phyloP scores from a whole-genome alignment of 2,888 invertebrate genomes.

The Drosophila longiperda region DNA sequence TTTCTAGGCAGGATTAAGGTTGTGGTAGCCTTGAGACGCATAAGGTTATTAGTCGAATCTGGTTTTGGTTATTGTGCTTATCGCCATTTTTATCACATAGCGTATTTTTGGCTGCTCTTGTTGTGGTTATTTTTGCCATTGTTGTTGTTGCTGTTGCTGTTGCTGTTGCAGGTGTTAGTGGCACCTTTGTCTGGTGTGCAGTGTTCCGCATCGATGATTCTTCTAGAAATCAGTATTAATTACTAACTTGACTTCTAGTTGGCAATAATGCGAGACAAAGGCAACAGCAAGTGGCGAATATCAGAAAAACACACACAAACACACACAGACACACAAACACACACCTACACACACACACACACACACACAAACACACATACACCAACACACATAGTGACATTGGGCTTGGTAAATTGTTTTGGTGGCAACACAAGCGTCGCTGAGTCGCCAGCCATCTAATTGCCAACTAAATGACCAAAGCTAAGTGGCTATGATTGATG shows the following conservation, averaged over 20 bases:
- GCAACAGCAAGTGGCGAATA: constrained; percentile 30
- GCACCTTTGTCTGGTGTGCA: constrained; percentile 58
- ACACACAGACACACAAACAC: constrained; percentile 10
- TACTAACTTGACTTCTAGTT: constrained; percentile 70
- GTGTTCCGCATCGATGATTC: constrained; percentile 64
- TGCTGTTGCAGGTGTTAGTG: constrained; percentile 34
- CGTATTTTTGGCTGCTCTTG: constrained; percentile 13
- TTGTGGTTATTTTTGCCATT: constrained; percentile 12
- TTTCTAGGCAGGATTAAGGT: background rate
- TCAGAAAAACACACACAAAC: constrained; percentile 24
- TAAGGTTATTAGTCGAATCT: constrained; percentile 36
- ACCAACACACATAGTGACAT: constrained; percentile 8
- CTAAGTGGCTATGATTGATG: constrained; percentile 49
- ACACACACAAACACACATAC: constrained; percentile 4
- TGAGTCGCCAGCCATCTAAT: constrained; percentile 36
- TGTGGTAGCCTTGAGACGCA: constrained; percentile 46
- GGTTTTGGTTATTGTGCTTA: constrained; percentile 36
- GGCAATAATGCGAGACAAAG: constrained; percentile 38
- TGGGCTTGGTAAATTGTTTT: constrained; percentile 48
- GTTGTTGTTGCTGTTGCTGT: constrained; percentile 17
- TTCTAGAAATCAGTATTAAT: constrained; percentile 72
- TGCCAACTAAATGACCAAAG: constrained; percentile 44
- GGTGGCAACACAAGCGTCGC: constrained; percentile 34
- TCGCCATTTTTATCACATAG: constrained; percentile 15
- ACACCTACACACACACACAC: constrained; percentile 18